Percentiles rank a stretch among this genome's conserved stretches.
These are phyloP conservation scores for Camponotus floridanus DNA, from an alignment of 1,140 invertebrate species.

Conservation along the genomic window DNA sequence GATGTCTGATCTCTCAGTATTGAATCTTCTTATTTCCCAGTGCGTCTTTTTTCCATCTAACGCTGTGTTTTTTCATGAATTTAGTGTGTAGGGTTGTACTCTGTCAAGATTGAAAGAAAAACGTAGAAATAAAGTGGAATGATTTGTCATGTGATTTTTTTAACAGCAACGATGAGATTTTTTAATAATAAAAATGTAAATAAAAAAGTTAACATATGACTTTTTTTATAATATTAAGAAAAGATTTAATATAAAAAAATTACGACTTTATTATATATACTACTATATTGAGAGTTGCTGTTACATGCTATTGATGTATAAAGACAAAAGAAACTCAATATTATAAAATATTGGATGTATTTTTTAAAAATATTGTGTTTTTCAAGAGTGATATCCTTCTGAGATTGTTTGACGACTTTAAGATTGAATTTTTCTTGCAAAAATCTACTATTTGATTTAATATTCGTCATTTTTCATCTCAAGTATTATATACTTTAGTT, in stretches of 20 bases:
- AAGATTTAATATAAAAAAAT: background rate
- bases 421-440: background rate
- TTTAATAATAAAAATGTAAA: conserved; percentile 20
- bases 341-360: background rate
- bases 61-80: conserved; percentile 10
- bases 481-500: background rate
- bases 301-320: background rate
- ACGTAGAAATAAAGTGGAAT: background rate
- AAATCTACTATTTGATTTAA: background rate
- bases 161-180: conserved; percentile 12
- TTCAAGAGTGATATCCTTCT: background rate
- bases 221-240: conserved; percentile 5
- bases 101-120: conserved; percentile 6
- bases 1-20: conserved; percentile 14
- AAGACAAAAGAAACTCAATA: background rate
- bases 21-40: background rate
- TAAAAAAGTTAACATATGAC: background rate
- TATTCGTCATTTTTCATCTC: background rate
- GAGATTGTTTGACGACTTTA: background rate
- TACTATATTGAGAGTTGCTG: background rate
- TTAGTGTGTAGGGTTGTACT: conserved; percentile 7
- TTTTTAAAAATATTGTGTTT: background rate
- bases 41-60: conserved; percentile 2
- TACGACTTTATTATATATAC: background rate
- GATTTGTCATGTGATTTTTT: conserved; percentile 20